Conservation (phyloP, 2,113 vertebrate genomes). For the Epinephelus cyanopodus region DNA sequence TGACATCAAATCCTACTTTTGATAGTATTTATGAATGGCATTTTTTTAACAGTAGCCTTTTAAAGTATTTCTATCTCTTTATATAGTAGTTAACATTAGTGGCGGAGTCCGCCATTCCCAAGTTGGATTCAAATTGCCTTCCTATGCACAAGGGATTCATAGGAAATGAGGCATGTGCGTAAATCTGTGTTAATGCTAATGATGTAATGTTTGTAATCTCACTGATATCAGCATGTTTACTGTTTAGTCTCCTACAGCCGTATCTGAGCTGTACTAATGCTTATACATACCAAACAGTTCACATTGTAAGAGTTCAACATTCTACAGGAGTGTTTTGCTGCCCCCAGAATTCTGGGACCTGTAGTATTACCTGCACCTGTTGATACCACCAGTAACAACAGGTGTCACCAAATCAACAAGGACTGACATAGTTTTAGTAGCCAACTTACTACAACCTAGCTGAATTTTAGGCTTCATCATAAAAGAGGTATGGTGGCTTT, state of each 20-base stretch:
- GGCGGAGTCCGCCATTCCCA: neutral
- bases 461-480: neutral
- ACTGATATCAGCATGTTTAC: neutral
- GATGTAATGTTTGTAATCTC: neutral
- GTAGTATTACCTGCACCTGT: too few relatives aligned
- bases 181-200: neutral
- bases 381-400: neutral
- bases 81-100: neutral
- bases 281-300: neutral
- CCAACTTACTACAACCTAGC: neutral
- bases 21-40: neutral
- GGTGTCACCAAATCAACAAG: neutral
- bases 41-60: neutral
- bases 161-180: neutral
- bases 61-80: neutral
- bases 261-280: neutral
- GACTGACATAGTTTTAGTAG: neutral
- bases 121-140: too few relatives aligned
- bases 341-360: too few relatives aligned
- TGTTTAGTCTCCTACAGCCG: neutral
- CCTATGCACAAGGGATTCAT: neutral
- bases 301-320: too few relatives aligned
- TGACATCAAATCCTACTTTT: neutral
- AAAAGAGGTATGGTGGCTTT: neutral
- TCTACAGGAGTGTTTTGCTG: too few relatives aligned